Evolutionary conservation across 2,888 invertebrate genomes (phyloP), one percentile per base, ranked within the genome.

Genomic region (Chrysodeixis includens): DNA sequence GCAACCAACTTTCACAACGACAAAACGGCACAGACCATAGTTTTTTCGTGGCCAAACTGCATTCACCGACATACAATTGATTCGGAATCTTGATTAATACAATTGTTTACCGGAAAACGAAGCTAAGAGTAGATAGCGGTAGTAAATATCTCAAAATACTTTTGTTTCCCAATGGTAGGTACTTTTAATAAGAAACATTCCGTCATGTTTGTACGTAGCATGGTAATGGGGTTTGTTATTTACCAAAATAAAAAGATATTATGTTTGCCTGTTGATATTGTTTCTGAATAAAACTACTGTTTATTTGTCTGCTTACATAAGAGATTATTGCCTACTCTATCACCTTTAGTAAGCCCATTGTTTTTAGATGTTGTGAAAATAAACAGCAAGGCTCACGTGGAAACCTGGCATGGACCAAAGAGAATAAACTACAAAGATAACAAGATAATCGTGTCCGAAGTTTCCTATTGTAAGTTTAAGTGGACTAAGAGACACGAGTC

Each of bases 391-490:
- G 57, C 55, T 60, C 64, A 71, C 66, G 76, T 81, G 69, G 69
- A 74, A 74, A 66, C 69, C 69, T 69, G 61, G 54, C 61, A 58
- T 69, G 69, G 61, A 76, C 71, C 74, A 76, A 62, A 75, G 69
- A 77, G 71, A 86, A 89, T 86, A 87, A 88, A 86, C 82, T 88
- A 84, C 80, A 85, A 83, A 88, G 87, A 88, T 90, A 92, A 91
- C 90, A 89, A 90, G 89, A 90, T 92, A 91, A 92, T 91, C 86
- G 88, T 81, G 83, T 88, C 86, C 84, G 76, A 88, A 91, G 88
- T 91, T 90, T 87, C 83, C 87, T 85, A 87, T 88, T 88, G 89
- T 86, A 88, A 92, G 88, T 90, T 88, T 85, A 88, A 89, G 85
- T 86, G 86, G 85, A 86, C 83, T 82, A 86, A 83, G 82, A 84